These are phyloP conservation scores for Papilio demoleus DNA, from an alignment of 2,888 invertebrate species.

Conservation along the genomic window DNA sequence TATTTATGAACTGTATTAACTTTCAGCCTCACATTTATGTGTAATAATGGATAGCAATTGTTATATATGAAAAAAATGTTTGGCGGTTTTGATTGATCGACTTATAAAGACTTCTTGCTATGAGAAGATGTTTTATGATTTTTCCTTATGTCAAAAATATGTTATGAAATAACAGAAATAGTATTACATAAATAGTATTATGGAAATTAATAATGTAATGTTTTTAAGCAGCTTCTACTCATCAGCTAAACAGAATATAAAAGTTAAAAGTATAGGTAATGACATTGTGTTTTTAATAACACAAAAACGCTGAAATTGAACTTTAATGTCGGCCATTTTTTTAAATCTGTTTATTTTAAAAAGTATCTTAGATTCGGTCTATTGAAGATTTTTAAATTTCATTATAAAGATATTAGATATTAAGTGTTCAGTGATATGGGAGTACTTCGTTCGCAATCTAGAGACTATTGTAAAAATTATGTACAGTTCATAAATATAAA, in stretches of 20 bases:
- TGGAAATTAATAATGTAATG: too few species aligned
- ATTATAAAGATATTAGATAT: background rate
- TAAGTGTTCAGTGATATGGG: background rate
- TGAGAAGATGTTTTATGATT: constrained; percentile 17
- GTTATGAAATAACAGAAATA: background rate
- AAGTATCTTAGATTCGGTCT: background rate
- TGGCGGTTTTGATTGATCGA: constrained; percentile 42
- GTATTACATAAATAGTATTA: background rate
- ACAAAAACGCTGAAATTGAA: too few species aligned
- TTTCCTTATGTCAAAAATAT: background rate
- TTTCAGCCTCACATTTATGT: too few species aligned
- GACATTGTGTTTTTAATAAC: too few species aligned
- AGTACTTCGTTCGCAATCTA: background rate
- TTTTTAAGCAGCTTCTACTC: too few species aligned
- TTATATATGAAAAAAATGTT: constrained; percentile 47
- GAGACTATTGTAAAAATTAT: background rate
- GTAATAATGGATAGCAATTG: background rate
- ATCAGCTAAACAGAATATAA: too few species aligned
- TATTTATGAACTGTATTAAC: too few species aligned
- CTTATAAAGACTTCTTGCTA: constrained; percentile 22
- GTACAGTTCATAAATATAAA: too few species aligned
- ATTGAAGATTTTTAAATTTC: background rate
- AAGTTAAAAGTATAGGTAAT: too few species aligned
- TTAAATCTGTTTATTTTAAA: too few species aligned
- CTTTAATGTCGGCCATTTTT: too few species aligned